A percentile compares a stretch with the other conserved stretches of the same genome.
Conservation (phyloP, 2,888 invertebrate species). For the Brachyptera risi region DNA sequence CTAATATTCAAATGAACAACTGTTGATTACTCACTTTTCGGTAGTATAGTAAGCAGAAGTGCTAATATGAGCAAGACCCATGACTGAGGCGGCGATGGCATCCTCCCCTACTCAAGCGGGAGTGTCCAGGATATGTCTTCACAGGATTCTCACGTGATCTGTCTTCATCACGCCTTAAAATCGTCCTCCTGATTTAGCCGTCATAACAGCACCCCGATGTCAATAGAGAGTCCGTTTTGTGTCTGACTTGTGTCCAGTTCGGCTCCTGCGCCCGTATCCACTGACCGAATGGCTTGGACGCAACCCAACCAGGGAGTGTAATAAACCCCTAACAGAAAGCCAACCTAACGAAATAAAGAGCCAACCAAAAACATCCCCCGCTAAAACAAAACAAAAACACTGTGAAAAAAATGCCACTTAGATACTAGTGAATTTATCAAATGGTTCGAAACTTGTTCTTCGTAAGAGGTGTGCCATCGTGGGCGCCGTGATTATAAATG, state of each 20-base stretch:
- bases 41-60: slow-evolving; percentile 23
- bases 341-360: neutral
- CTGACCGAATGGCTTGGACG: slow-evolving; percentile 2
- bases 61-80: slow-evolving; percentile 18
- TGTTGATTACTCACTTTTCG: slow-evolving; percentile 13
- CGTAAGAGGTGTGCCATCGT: neutral
- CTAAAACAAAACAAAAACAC: neutral
- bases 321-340: neutral
- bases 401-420: too few species aligned
- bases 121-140: neutral
- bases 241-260: slow-evolving; percentile 9
- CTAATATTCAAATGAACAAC: neutral
- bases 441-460: too few species aligned
- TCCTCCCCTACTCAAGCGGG: slow-evolving; percentile 19
- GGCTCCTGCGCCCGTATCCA: slow-evolving; percentile 7
- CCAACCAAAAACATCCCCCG: neutral
- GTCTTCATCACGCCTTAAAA: slow-evolving; percentile 11
- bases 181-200: slow-evolving; percentile 25
- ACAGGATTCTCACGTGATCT: slow-evolving; percentile 2
- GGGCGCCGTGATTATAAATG: neutral
- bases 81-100: slow-evolving; percentile 20
- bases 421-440: too few species aligned
- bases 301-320: neutral
- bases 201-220: slow-evolving; percentile 21
- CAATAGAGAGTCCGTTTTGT: neutral